phyloP scores from a whole-genome alignment of 2,797 vertebrate genomes.

The Gymnoscopelus braueri region DNA sequence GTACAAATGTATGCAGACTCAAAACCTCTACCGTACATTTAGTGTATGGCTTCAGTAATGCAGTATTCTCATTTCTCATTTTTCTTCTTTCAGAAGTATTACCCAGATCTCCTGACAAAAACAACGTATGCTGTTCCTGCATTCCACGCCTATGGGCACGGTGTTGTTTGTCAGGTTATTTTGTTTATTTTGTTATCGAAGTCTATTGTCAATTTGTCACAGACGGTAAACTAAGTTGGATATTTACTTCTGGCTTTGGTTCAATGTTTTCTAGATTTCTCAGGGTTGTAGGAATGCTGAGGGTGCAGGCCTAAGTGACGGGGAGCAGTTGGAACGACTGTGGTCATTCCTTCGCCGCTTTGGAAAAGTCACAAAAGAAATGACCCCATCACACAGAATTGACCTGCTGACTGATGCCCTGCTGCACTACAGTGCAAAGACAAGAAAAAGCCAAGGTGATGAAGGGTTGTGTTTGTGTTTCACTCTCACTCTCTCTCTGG shows the following conservation, averaged over 20 bases:
- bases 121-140: slow-evolving; percentile 2
- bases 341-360: background rate
- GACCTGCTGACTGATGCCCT: background rate
- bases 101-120: background rate
- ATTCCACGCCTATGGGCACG: background rate
- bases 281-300: background rate
- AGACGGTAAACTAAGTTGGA: background rate
- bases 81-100: too few relatives aligned
- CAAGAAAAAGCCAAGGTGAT: background rate
- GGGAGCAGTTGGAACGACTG: background rate
- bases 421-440: background rate
- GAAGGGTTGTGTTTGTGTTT: too few relatives aligned
- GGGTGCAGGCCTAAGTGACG: background rate
- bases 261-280: background rate
- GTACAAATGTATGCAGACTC: too few relatives aligned
- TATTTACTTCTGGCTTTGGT: background rate
- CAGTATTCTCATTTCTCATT: too few relatives aligned
- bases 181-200: background rate
- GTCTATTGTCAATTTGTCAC: background rate
- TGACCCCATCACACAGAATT: background rate
- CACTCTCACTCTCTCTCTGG: too few relatives aligned
- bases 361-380: background rate
- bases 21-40: too few relatives aligned
- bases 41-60: too few relatives aligned
- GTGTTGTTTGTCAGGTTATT: background rate